These are phyloP conservation scores for Drosophila watanabei DNA, from an alignment of 1,140 invertebrate genomes.

Conservation along the genomic window DNA sequence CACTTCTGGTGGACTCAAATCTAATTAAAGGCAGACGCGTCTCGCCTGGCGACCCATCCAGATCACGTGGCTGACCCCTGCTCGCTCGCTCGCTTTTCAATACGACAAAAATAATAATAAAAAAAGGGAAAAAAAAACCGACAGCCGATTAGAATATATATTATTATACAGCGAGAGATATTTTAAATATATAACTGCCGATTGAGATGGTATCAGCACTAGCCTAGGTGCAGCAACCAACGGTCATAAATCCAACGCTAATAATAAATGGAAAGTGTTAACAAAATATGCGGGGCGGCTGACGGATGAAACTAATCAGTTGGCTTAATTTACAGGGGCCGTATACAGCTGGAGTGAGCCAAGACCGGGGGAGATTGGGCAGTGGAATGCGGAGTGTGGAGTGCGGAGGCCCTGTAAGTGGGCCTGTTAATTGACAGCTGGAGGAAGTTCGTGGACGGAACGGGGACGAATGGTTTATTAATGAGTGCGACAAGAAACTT, in stretches of 20 bases:
- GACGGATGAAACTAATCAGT: constrained; percentile 26
- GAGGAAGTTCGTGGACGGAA: constrained; percentile 19
- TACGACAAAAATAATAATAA: constrained; percentile 21
- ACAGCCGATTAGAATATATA: constrained; percentile 38
- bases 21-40: constrained; percentile 55
- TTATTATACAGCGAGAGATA: constrained; percentile 31
- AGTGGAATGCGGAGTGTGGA: not conserved
- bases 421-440: constrained; percentile 38
- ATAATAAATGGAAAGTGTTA: constrained; percentile 32
- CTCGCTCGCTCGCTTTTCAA: constrained; percentile 5
- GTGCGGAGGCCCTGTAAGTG: constrained; percentile 21
- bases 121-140: not conserved
- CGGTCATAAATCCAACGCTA: constrained; percentile 34
- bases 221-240: constrained; percentile 17
- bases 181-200: constrained; percentile 61
- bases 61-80: constrained; percentile 60
- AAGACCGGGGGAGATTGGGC: constrained; percentile 18
- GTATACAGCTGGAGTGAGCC: constrained; percentile 27
- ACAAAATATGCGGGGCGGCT: constrained; percentile 9
- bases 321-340: constrained; percentile 33
- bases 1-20: constrained; percentile 31
- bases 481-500: constrained; percentile 24
- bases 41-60: constrained; percentile 30
- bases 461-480: constrained; percentile 39
- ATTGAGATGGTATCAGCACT: constrained; percentile 34